Base-by-base conservation (phyloP, 2,113 vertebrate genomes). In the Pteruthius melanotis region DNA sequence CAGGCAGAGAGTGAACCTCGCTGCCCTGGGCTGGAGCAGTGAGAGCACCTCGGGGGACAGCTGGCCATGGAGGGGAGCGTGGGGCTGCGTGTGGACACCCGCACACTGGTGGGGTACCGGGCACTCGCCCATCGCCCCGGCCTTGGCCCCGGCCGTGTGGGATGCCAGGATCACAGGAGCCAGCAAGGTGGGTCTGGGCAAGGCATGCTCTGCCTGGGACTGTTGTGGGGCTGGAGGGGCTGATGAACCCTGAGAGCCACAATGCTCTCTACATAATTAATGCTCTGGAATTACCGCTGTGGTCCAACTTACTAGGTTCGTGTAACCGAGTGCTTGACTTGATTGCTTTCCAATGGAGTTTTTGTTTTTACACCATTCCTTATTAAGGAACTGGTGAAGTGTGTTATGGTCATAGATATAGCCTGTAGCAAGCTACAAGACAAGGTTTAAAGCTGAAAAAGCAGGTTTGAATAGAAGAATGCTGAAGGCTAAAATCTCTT, bases 231-330 rank as follows among this genome's bases (percentile, higher is more conserved):
- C 7, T 76, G 57, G 53, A 66, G 66, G 31, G 50, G 61, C 31
- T 21, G 57, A 2, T 10, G 65, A 7, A 8, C 65, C 47, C 35
- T 1, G 33, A 44, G 65, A 44, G 24, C 33, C 4, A 1, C 0
- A 1, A 30, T 6, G 30, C 37, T 74, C 31, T 87, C 18, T 2
- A 1, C 3, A 1, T 16, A 2, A 3, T 0, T 11, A 11, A 3
- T 5, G 11, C 18, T 70, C 50, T 59, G 56, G 52, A 52, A 5
- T 81, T 17, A 22, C 3, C 1, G 1, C 52, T 26, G 6, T n/a
- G 0, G 0, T 42, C 13, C 23, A 2, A 0, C 53, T 60, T 1
- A 0, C 3, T 50, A 12, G 16, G 15, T 81, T 83, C 37, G 21
- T 47, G 70, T 18, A 37, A 42, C 11, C 5, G 2, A 23, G 18